Evolutionary conservation across 2,113 vertebrate genomes (phyloP), one percentile per base, ranked within the genome.

Genomic region (Aegithalos caudatus): DNA sequence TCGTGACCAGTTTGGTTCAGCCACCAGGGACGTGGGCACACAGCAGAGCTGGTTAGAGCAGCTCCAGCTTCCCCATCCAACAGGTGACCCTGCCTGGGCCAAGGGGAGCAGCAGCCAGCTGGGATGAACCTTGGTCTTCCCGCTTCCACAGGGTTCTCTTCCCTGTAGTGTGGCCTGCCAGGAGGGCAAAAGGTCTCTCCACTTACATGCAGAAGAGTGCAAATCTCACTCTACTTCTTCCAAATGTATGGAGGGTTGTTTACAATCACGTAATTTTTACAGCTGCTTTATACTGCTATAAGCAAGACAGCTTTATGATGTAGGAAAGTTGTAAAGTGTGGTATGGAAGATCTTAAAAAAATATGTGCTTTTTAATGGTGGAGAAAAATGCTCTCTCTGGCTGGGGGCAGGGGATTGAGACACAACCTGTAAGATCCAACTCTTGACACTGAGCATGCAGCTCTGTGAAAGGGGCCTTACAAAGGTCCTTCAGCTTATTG

Each of bases 261-360:
- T 98, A 98, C 95, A 98, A 97, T 96, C 91, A 93, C 69, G 80
- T 92, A 94, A 96, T 98, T 97, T 98, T 98, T 98, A 97, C 81
- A 94, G 94, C 95, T 95, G 96, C 96, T 97, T 97, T 97, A 97
- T 98, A 96, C 90, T 94, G 94, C 96, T 92, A 62, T 98, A 97
- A 97, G 90, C 64, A 96, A 93, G 97, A 97, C 97, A 98, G 97
- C 91, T 98, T 98, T 98, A 98, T 98, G 98, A 97, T 97, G 97
- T 96, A 96, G 96, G 90, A 95, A 92, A 88, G 92, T 86, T 5
- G 62, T 98, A 97, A 98, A 98, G 76, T 90, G 87, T 72, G 71
- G 87, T 97, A 95, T 97, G 93, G 97, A 97, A 97, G 97, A 97
- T 94, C 97, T 97, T 98, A 94, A 92, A 97, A 97, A 96, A 89